Percentiles rank a stretch among this genome's conserved stretches.
phyloP scores from a whole-genome alignment of 2,113 vertebrate species.

The western clawed frog (Xenopus tropicalis) region DNA sequence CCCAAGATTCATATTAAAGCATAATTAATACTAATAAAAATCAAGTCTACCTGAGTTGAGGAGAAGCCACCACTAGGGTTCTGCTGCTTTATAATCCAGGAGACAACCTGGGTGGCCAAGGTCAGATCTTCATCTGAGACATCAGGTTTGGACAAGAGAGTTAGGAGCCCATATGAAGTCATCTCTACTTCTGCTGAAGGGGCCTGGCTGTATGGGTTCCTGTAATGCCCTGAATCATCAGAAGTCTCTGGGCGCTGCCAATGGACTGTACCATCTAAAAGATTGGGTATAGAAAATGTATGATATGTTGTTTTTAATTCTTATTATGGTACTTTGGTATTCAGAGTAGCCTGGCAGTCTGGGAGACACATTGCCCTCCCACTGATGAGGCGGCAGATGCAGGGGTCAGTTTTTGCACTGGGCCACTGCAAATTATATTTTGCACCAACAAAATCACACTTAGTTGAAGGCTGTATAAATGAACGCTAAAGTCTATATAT shows the following conservation, averaged over 20 bases:
- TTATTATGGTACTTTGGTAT: too few species aligned
- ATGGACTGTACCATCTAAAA: conserved; percentile 52
- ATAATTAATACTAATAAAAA: neutral
- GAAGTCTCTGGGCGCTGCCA: conserved; percentile 48
- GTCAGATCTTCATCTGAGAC: conserved; percentile 54
- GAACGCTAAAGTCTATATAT: too few species aligned
- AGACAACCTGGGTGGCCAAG: conserved; percentile 63
- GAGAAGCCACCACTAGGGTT: conserved; percentile 79
- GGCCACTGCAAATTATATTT: too few species aligned
- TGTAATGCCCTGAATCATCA: conserved; percentile 35
- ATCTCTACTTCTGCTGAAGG: conserved; percentile 65
- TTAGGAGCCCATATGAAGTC: conserved; percentile 71
- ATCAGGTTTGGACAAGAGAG: conserved; percentile 61
- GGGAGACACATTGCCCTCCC: too few species aligned
- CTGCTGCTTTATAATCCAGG: conserved; percentile 75
- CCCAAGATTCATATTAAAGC: neutral
- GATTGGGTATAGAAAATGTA: neutral
- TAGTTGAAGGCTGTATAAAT: too few species aligned
- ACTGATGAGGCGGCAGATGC: too few species aligned
- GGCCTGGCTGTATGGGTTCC: conserved; percentile 45
- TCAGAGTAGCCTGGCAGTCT: too few species aligned
- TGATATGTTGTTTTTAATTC: too few species aligned
- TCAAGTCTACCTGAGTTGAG: conserved; percentile 73
- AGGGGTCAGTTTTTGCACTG: too few species aligned
- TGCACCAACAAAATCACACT: too few species aligned